A percentile compares a stretch with the other conserved stretches of the same genome.
Evolutionary conservation across 2,888 invertebrate species (phyloP).

Genomic region (Hedya salicella): DNA sequence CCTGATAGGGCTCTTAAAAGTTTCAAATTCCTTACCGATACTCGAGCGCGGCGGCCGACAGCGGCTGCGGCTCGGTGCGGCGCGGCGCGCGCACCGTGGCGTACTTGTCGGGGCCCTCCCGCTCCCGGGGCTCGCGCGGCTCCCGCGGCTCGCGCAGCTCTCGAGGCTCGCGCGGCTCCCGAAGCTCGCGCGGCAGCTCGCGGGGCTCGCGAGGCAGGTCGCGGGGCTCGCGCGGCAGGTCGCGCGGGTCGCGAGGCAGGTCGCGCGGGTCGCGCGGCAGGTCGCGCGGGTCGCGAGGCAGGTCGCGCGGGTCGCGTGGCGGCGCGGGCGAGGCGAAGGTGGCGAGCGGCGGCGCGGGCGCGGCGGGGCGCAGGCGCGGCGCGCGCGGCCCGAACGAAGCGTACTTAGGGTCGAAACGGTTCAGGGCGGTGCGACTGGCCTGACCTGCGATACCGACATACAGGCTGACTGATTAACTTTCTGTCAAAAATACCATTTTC

Average conservation of each 20-base stretch:
- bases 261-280: slow-evolving; percentile 15
- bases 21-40: slow-evolving; percentile 80
- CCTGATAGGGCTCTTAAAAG: no score
- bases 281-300: slow-evolving; percentile 2
- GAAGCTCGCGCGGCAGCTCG: neutral
- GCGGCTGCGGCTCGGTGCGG: slow-evolving; percentile 79
- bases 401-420: slow-evolving; percentile 86
- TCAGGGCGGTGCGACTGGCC: slow-evolving; percentile 78
- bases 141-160: neutral
- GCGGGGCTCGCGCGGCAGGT: neutral
- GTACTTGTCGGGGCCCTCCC: slow-evolving; percentile 62
- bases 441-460: slow-evolving; percentile 56
- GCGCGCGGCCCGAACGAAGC: slow-evolving; percentile 83
- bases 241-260: slow-evolving; percentile 28
- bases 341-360: slow-evolving; percentile 68
- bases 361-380: slow-evolving; percentile 75
- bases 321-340: slow-evolving; percentile 55
- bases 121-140: slow-evolving; percentile 40
- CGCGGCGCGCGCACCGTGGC: slow-evolving; percentile 75
- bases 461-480: neutral
- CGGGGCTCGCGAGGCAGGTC: slow-evolving; percentile 21
- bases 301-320: slow-evolving; percentile 26
- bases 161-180: neutral
- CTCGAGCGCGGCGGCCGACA: slow-evolving; percentile 83
- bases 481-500: no score